These are phyloP conservation scores for Trichechus manatus DNA, from an alignment of 2,113 vertebrate genomes.

Conservation along the genomic window DNA sequence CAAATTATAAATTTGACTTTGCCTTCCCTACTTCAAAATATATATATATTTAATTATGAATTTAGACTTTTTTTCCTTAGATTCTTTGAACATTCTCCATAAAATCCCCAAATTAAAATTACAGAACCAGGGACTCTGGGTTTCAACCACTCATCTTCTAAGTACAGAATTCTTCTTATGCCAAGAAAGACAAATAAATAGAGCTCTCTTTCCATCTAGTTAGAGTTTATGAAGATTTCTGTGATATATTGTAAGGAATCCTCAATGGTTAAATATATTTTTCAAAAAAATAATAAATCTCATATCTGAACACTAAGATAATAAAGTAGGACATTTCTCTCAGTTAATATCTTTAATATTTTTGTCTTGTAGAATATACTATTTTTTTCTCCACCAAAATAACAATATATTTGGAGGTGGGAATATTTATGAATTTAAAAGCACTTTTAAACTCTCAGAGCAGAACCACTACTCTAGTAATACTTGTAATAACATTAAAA, in stretches of 20 bases:
- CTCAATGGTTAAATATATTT: constrained; percentile 63
- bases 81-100: constrained; percentile 52
- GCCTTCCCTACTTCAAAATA: constrained; percentile 75
- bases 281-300: constrained; percentile 72
- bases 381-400: constrained; percentile 63
- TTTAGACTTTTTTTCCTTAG: constrained; percentile 61
- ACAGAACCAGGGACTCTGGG: constrained; percentile 61
- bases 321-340: constrained; percentile 74
- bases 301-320: constrained; percentile 67
- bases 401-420: constrained; percentile 72
- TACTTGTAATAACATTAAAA: constrained; percentile 73
- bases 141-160: constrained; percentile 25
- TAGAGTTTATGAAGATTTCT: constrained; percentile 71
- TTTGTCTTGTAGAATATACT: constrained; percentile 72
- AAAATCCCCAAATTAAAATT: constrained; percentile 71
- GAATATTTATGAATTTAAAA: constrained; percentile 75
- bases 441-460: constrained; percentile 73
- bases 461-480: constrained; percentile 69
- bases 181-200: constrained; percentile 36
- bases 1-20: constrained; percentile 77
- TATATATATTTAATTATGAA: constrained; percentile 77
- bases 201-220: constrained; percentile 45
- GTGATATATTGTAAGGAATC: constrained; percentile 65
- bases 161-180: constrained; percentile 33
- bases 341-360: constrained; percentile 74